Percentiles rank a stretch among this genome's conserved stretches.
phyloP scores from a whole-genome alignment of 2,888 invertebrate genomes.

The Drosophila peninsularis region DNA sequence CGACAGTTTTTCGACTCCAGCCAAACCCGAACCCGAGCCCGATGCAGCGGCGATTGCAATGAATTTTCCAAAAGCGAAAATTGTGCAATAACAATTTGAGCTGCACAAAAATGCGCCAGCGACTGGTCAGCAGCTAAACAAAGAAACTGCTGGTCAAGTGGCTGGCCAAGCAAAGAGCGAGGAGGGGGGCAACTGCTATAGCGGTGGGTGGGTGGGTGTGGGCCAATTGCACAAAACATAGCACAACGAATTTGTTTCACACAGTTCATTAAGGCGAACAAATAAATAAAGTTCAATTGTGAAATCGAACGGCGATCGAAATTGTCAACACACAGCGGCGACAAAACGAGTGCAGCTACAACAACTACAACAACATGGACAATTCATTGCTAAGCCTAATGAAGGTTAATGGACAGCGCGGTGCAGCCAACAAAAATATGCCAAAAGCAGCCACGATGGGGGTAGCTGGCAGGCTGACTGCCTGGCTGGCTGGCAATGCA shows the following conservation, averaged over 20 bases:
- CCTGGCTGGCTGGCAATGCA: conserved; percentile 25
- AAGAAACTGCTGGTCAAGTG: conserved; percentile 45
- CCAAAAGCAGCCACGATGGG: conserved; percentile 30
- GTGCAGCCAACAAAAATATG: conserved; percentile 44
- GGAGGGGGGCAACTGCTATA: conserved; percentile 19
- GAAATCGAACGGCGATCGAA: conserved; percentile 64
- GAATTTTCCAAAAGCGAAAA: conserved; percentile 58
- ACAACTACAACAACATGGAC: conserved; percentile 18
- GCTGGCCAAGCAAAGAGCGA: conserved; percentile 1
- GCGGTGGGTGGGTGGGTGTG: conserved; percentile 38
- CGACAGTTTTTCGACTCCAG: conserved; percentile 49
- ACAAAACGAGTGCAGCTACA: conserved; percentile 33
- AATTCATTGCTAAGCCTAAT: conserved; percentile 59
- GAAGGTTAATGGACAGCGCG: conserved; percentile 77
- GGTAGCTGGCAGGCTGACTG: neutral
- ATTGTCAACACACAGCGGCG: conserved; percentile 59
- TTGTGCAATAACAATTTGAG: conserved; percentile 83
- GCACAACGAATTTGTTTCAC: conserved; percentile 59
- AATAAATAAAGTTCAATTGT: conserved; percentile 75
- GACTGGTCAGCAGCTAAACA: conserved; percentile 60
- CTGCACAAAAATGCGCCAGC: conserved; percentile 78
- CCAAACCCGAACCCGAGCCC: neutral
- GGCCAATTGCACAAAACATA: conserved; percentile 37
- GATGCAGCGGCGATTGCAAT: conserved; percentile 58
- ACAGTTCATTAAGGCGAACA: conserved; percentile 73